Evolutionary conservation across 2,888 invertebrate genomes (phyloP), one percentile per base, ranked within the genome.

Genomic region (Leptinotarsa haldemani): DNA sequence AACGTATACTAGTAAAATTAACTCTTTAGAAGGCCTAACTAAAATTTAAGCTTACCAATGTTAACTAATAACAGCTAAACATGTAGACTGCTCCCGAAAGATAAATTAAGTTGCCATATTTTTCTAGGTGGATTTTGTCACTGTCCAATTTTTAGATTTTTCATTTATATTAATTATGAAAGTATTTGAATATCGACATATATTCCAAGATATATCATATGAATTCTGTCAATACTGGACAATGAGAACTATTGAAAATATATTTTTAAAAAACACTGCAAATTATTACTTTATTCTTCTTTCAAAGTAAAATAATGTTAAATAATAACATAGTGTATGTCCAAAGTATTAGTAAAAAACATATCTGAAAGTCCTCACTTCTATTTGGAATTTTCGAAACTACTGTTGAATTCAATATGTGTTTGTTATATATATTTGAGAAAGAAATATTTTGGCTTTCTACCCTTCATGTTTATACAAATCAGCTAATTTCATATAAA

Each of bases 11-110:
- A 80, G 75, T 74, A 69, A 83, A 81, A 81, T 83, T 83, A 84
- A 82, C 82, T 85, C 84, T 83, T 77, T 85, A 86, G 86, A 85
- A 85, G 86, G 86, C 86, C 86, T 86, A 86, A 86, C 80, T 86
- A 86, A 85, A 77, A 81, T 83, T 80, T 86, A 86, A 86, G 86
- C 82, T 81, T 78, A 78, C 78, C 71, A 61, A 63, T 64, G 50
- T 75, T 73, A 76, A 69, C 65, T 56, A 70, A 64, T 68, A 70
- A 20, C 70, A 61, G 61, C 61, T 70, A 58, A 69, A 68, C 72
- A 72, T 63, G 78, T 80, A 81, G 80, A 81, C 77, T 80, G 79
- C 79, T 78, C 75, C 74, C 70, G 30, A 67, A 64, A 75, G 40
- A 66, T 70, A 70, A 64, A 53, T 76, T 74, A 65, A 56, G 71